Evolutionary conservation across 2,113 vertebrate species (phyloP).

Genomic region (Atrichornis clamosus): DNA sequence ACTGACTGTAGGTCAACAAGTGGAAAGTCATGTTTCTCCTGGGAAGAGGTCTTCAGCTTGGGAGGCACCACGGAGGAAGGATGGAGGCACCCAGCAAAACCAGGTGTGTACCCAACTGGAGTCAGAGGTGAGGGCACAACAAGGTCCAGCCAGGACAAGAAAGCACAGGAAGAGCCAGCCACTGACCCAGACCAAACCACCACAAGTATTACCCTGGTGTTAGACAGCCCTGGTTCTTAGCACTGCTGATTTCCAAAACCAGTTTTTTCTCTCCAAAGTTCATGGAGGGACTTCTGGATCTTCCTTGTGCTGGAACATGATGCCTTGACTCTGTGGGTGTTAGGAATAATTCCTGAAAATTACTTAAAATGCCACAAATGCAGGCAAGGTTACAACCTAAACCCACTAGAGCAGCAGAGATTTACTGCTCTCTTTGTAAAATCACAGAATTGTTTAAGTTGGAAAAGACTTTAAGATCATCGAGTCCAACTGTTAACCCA

Average conservation of each 20-base stretch:
- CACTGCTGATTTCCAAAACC: neutral
- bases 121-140: neutral
- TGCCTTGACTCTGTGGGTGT: neutral
- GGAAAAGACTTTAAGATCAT: neutral
- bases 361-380: neutral
- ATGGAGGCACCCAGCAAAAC: neutral
- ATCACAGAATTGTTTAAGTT: neutral
- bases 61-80: neutral
- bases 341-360: neutral
- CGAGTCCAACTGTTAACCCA: neutral
- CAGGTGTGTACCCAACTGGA: accelerated
- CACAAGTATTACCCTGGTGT: neutral
- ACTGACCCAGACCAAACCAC: neutral
- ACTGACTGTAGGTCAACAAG: neutral
- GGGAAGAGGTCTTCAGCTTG: neutral
- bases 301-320: neutral
- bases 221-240: neutral
- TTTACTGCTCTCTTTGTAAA: neutral
- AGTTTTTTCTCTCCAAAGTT: neutral
- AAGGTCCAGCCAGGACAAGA: neutral
- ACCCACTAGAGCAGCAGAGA: neutral
- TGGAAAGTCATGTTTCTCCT: neutral
- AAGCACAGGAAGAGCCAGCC: neutral
- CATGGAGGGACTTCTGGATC: neutral
- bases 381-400: neutral